These are phyloP conservation scores for Ophioninae sp. DNA, from an alignment of 2,888 invertebrate species.

Conservation along the genomic window DNA sequence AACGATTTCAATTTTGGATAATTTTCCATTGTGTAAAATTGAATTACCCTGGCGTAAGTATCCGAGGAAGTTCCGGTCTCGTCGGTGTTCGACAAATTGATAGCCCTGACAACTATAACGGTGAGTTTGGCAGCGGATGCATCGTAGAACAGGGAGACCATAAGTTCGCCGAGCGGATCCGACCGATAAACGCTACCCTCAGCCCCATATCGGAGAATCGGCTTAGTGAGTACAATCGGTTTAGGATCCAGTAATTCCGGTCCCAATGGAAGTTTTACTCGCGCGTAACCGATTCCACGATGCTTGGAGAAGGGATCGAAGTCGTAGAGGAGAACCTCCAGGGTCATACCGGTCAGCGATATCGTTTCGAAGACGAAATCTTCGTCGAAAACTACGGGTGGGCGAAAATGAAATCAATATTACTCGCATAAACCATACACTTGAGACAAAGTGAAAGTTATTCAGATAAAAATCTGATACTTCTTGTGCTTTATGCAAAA, in stretches of 20 bases:
- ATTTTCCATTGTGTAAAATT: not conserved
- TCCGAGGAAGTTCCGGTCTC: conserved; percentile 80
- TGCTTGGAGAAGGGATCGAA: conserved; percentile 86
- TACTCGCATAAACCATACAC: not conserved
- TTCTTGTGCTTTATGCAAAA: not conserved
- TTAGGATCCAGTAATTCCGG: conserved; percentile 83
- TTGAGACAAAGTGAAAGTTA: not conserved
- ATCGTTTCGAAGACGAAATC: conserved; percentile 86
- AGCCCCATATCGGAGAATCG: conserved; percentile 82
- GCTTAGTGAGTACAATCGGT: conserved; percentile 83
- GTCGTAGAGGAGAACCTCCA: conserved; percentile 85
- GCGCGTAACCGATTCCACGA: conserved; percentile 85
- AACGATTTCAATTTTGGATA: not conserved
- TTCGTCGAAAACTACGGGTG: conserved; percentile 84
- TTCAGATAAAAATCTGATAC: not conserved
- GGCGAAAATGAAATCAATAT: not conserved
- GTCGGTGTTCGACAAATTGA: conserved; percentile 81
- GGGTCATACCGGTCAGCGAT: conserved; percentile 82
- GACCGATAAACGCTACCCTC: conserved; percentile 81
- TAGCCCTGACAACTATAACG: conserved; percentile 83
- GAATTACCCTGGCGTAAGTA: conserved; percentile 81
- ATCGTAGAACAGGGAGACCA: conserved; percentile 83
- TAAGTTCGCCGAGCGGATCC: conserved; percentile 83
- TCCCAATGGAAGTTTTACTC: conserved; percentile 83
- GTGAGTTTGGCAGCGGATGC: conserved; percentile 84